A percentile compares a stretch with the other conserved stretches of the same genome.
Conservation (phyloP, 2,113 vertebrate species). For the Colaptes auratus region DNA sequence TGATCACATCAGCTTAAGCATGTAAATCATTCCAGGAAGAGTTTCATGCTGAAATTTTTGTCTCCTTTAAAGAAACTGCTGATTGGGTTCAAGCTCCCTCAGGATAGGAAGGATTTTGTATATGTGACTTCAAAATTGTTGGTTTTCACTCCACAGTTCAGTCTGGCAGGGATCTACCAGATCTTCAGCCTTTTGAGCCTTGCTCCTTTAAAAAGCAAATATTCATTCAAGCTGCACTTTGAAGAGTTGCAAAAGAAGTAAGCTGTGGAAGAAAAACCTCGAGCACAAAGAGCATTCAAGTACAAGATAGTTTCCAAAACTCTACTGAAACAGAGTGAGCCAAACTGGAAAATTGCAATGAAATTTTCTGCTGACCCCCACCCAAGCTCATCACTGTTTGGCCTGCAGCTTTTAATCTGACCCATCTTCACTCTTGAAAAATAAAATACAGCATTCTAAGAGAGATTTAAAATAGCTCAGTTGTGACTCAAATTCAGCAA, state of each 20-base stretch:
- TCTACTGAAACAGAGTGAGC: not conserved
- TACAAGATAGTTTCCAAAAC: not conserved
- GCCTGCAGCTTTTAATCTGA: not conserved
- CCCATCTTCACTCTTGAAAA: constrained; percentile 19
- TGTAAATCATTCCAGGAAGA: not conserved
- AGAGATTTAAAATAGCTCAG: not conserved
- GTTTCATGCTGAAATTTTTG: not conserved
- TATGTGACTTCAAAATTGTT: not conserved
- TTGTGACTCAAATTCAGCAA: not conserved
- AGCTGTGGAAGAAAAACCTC: not conserved
- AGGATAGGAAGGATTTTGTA: not conserved
- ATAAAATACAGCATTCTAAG: not conserved
- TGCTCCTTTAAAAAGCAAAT: not conserved
- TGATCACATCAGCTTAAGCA: not conserved
- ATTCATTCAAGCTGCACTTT: not conserved
- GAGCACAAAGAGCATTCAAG: not conserved
- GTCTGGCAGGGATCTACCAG: not conserved
- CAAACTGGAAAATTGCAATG: not conserved
- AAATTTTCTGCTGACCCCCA: not conserved
- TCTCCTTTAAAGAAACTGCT: not conserved
- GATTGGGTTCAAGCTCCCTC: not conserved
- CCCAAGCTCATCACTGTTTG: not conserved
- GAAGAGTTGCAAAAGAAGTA: not conserved
- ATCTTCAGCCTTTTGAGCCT: not conserved
- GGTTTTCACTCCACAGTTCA: not conserved